Evolutionary conservation across 2,888 invertebrate genomes (phyloP).

Genomic region (Lasioglossum morio): DNA sequence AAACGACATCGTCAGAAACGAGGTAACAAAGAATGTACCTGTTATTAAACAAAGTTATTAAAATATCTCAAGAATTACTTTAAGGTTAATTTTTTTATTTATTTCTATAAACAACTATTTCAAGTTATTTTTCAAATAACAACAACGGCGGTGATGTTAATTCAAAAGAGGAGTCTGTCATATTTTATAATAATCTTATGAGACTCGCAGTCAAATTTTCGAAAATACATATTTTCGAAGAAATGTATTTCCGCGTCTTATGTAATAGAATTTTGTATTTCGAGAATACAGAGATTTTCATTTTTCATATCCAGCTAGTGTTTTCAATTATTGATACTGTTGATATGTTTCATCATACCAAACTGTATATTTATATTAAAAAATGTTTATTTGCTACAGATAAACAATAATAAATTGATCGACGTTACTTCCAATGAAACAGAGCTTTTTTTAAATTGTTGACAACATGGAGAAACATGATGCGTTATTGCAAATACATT

Average conservation of each 20-base stretch:
- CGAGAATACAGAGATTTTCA: background rate
- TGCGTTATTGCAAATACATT: conserved; percentile 71
- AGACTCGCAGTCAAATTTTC: background rate
- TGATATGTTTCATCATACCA: background rate
- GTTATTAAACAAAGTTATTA: background rate
- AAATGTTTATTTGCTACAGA: conserved; percentile 30
- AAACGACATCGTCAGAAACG: background rate
- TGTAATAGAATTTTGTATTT: conserved; percentile 20
- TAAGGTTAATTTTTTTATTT: conserved; percentile 30
- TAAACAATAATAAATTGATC: background rate
- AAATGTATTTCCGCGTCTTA: conserved; percentile 19
- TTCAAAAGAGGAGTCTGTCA: background rate
- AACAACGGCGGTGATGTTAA: background rate
- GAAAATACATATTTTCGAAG: background rate
- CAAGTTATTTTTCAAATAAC: background rate
- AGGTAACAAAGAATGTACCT: background rate
- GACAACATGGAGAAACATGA: conserved; percentile 59
- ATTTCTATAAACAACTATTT: background rate
- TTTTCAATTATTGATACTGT: background rate
- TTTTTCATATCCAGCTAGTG: background rate
- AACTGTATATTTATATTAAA: background rate
- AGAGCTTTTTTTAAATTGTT: background rate
- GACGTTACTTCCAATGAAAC: background rate
- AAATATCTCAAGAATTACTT: conserved; percentile 13
- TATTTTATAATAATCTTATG: background rate